phyloP scores from a whole-genome alignment of 2,113 vertebrate genomes.

The Semnornis frantzii region DNA sequence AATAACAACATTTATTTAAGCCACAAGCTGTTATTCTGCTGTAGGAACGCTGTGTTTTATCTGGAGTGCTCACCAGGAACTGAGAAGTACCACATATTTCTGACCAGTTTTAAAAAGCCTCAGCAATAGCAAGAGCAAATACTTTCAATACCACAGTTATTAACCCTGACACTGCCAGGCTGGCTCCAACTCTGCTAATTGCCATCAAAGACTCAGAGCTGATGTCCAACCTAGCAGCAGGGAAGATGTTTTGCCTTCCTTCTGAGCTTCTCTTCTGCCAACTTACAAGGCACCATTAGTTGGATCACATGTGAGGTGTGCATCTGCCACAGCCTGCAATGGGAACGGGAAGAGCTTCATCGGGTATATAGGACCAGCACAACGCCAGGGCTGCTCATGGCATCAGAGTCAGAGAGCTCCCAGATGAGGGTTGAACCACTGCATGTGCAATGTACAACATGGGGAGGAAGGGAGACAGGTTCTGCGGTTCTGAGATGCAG shows the following conservation, averaged over 20 bases:
- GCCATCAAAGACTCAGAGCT: neutral
- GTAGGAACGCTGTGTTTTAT: constrained; percentile 42
- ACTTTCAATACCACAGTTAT: neutral
- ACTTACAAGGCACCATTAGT: neutral
- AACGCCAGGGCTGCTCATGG: fast-evolving
- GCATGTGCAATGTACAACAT: fast-evolving
- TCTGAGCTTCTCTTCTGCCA: neutral
- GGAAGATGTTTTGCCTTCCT: neutral
- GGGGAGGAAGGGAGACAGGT: neutral
- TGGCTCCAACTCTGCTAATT: fast-evolving
- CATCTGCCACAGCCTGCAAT: neutral
- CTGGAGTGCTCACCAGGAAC: constrained; percentile 16
- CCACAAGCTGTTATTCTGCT: constrained; percentile 70
- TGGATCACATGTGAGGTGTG: neutral
- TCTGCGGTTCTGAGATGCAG: neutral
- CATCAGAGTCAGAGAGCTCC: neutral
- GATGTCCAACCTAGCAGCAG: neutral
- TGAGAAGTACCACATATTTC: neutral
- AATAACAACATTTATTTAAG: constrained; percentile 71
- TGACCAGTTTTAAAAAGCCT: neutral
- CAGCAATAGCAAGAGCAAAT: neutral
- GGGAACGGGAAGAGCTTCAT: neutral
- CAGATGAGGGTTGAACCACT: neutral
- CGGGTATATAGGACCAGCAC: neutral
- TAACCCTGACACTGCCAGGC: neutral